Conservation (phyloP, 2,113 vertebrate species). For the Scalopus aquaticus region DNA sequence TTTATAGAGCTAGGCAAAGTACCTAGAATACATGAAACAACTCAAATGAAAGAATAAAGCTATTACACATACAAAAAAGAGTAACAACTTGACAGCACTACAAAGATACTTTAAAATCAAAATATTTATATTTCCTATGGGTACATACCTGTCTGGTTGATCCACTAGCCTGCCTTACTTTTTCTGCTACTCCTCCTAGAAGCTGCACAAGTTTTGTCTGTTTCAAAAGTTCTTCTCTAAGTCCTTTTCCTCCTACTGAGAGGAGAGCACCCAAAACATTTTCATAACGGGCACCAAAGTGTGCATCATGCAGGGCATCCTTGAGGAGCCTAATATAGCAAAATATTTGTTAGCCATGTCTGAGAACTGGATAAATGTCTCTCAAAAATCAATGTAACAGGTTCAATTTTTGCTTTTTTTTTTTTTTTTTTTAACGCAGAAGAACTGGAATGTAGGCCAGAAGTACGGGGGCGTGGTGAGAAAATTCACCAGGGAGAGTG, state of each 20-base stretch:
- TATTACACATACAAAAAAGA: neutral
- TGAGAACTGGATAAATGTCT: neutral
- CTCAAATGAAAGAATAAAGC: neutral
- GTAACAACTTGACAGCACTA: neutral
- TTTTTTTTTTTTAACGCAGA: neutral
- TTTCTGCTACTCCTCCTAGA: slow-evolving; percentile 94
- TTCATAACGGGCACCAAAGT: slow-evolving; percentile 92
- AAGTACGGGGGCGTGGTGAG: no score
- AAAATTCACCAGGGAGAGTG: no score
- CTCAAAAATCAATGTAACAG: slow-evolving; percentile 14
- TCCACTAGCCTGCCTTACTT: slow-evolving; percentile 92
- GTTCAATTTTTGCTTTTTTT: no score
- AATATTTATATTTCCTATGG: slow-evolving; percentile 28
- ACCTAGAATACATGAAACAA: neutral
- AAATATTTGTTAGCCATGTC: slow-evolving; percentile 61
- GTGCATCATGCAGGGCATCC: slow-evolving; percentile 93
- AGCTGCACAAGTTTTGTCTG: slow-evolving; percentile 93
- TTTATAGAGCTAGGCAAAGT: neutral
- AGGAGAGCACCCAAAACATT: slow-evolving; percentile 93
- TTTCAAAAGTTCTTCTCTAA: slow-evolving; percentile 93
- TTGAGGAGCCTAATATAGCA: slow-evolving; percentile 93
- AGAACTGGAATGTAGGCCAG: no score
- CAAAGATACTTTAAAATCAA: slow-evolving; percentile 7
- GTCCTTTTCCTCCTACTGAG: slow-evolving; percentile 91
- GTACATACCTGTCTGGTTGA: slow-evolving; percentile 92